A percentile compares a stretch with the other conserved stretches of the same genome.
phyloP scores from a whole-genome alignment of 2,113 vertebrate species.

The Callopanchax toddi region DNA sequence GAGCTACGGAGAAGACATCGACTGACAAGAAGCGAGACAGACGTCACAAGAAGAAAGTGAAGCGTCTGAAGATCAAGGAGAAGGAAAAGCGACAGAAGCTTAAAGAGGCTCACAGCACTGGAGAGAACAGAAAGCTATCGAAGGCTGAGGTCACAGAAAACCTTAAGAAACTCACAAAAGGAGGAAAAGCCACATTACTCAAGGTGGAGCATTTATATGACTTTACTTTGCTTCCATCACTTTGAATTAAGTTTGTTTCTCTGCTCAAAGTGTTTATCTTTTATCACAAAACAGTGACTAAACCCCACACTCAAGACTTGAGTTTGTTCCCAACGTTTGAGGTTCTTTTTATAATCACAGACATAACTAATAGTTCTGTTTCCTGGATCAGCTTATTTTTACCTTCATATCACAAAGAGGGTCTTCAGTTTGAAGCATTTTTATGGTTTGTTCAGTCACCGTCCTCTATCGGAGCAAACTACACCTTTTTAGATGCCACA shows the following conservation, averaged over 20 bases:
- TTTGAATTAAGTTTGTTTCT: no score
- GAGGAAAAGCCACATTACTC: conserved; percentile 86
- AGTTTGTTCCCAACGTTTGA: no score
- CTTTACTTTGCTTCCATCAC: neutral
- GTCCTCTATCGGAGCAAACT: neutral
- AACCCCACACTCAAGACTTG: no score
- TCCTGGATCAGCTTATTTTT: neutral
- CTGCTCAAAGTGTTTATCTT: no score
- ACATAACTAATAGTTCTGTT: neutral
- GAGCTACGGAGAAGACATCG: conserved; percentile 87
- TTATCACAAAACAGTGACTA: no score
- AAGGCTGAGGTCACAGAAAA: conserved; percentile 83
- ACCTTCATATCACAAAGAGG: neutral
- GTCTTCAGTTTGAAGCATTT: neutral
- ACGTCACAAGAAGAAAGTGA: conserved; percentile 87
- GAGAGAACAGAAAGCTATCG: conserved; percentile 71
- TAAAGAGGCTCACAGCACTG: conserved; percentile 77
- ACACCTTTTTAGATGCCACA: neutral
- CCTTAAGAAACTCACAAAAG: conserved; percentile 85
- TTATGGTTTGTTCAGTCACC: neutral
- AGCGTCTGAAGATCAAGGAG: conserved; percentile 83
- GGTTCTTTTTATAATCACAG: neutral
- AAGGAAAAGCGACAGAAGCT: conserved; percentile 84
- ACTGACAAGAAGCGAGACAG: conserved; percentile 94
- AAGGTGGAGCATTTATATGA: conserved; percentile 79